Conservation (phyloP, 2,113 vertebrate genomes). For the Miniopterus natalensis region DNA sequence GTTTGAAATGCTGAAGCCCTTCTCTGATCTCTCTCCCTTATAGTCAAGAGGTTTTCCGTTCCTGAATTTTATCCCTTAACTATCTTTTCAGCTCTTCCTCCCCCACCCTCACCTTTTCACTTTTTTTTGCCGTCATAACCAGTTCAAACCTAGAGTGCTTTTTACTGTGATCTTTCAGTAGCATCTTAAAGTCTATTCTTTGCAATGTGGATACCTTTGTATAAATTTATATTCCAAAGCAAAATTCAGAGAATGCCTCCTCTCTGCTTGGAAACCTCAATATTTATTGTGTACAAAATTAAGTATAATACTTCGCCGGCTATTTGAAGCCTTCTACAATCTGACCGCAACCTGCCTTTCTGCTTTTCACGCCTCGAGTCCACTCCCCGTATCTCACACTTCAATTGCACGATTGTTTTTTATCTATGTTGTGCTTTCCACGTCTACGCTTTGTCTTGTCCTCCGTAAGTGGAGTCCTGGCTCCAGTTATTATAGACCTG, state of each 20-base stretch:
- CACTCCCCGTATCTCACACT: neutral
- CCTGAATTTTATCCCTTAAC: neutral
- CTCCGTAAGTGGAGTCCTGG: neutral
- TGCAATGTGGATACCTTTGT: neutral
- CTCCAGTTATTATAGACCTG: neutral
- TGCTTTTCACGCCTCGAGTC: neutral
- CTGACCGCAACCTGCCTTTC: neutral
- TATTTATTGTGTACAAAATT: neutral
- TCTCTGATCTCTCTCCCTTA: neutral
- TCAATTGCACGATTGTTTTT: neutral
- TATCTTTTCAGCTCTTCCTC: neutral
- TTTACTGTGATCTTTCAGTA: neutral
- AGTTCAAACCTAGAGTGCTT: neutral
- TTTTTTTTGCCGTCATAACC: neutral
- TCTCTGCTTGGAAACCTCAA: neutral
- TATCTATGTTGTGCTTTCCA: neutral
- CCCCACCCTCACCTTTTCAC: neutral
- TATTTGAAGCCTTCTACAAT: neutral
- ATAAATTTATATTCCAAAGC: neutral
- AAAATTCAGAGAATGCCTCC: neutral
- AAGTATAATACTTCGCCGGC: neutral
- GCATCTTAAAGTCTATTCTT: neutral
- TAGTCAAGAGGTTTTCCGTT: neutral
- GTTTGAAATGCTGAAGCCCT: neutral
- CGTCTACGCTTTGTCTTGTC: neutral